Base-by-base conservation (phyloP, 2,797 vertebrate genomes). In the Phataginus tricuspis region DNA sequence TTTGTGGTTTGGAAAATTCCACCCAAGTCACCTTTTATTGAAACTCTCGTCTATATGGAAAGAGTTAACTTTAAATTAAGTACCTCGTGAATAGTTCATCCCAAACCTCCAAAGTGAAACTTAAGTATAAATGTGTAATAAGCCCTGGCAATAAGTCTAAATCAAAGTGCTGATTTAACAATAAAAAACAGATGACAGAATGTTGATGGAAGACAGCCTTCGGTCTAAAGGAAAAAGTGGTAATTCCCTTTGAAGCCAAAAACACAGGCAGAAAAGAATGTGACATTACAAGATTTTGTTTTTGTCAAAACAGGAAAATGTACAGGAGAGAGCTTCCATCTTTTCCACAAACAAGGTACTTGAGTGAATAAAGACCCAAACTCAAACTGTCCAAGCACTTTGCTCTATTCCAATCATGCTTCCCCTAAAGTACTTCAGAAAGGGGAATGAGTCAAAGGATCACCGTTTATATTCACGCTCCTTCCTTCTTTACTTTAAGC, bases 91-190 rank as follows among this genome's bases (percentile, higher is more conserved):
- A 39, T 31, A 90, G 63, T 69, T 89, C 86, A 94, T 91, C 94
- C 42, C 64, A 42, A 95, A 94, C 75, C 10, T 55, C n/a, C 71
- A 88, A 95, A 55, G 31, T 95, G 69, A 89, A 92, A 93, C 51
- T 1, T 85, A 64, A 93, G 34, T 63, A 23, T 16, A 74, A 93
- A 92, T 84, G 42, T 57, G 16, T 61, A 90, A 88, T 49, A 87
- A 71, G 39, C 31, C 37, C 37, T 59, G 31, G 14, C 37, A 83
- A 18, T 83, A 77, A 68, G 21, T 74, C 27, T 75, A 91, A 55
- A 71, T 37, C 51, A 84, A 53, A 51, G 64, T 27, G 57, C 53
- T 79, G 45, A 93, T n/a, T 80, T 74, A 90, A 9, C 42, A 91
- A 75, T 53, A 91, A 85, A 63, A 89, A 96, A 79, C 34, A 9